Evolutionary conservation across 1,140 invertebrate species (phyloP), one percentile per base, ranked within the genome.

Genomic region (Meloidogyne floridensis): DNA sequence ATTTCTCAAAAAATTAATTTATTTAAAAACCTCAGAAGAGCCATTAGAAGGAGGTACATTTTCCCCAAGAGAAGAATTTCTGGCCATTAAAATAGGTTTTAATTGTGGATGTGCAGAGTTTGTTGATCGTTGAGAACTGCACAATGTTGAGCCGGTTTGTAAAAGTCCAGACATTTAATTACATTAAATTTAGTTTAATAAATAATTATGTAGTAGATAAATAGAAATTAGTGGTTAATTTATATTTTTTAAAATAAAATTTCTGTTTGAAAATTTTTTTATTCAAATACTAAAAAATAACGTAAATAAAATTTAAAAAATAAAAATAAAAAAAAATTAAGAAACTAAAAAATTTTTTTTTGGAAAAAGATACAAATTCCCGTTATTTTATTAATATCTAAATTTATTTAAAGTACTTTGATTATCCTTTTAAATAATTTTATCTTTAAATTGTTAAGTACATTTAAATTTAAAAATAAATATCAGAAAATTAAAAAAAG

Each of bases 41-140:
- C 32, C 32, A 32, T 32, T 32, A 69, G 77, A 72, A n/a, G 76
- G 65, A n/a, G 77, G 65, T 72, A 79, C 65, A 79, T 79, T 79
- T 71, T 79, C 77, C 9, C 77, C 77, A 13, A 79, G 20, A 15
- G 77, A 79, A 18, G 77, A 79, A 47, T 79, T 79, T 18, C 65
- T 53, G 2, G 77, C 65, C 77, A 79, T 79, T 65, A 65, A 65
- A n/a, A 65, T n/a, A 20, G 77, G 77, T 47, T 79, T 79, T 11
- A 79, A 72, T 65, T 65, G 59, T 10, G 65, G 75, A 65, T 65
- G 56, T 71, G 75, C 11, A 32, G 75, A 71, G 47, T 47, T 47
- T 47, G 56, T 15, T 15, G 56, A 59, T 65, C 15, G 6, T 65
- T 65, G 59, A 6, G 59, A 65, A 65, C 4, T 65, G n/a, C 59